These are phyloP conservation scores for Mus pahari DNA, from an alignment of 2,113 vertebrate genomes.

Conservation along the genomic window DNA sequence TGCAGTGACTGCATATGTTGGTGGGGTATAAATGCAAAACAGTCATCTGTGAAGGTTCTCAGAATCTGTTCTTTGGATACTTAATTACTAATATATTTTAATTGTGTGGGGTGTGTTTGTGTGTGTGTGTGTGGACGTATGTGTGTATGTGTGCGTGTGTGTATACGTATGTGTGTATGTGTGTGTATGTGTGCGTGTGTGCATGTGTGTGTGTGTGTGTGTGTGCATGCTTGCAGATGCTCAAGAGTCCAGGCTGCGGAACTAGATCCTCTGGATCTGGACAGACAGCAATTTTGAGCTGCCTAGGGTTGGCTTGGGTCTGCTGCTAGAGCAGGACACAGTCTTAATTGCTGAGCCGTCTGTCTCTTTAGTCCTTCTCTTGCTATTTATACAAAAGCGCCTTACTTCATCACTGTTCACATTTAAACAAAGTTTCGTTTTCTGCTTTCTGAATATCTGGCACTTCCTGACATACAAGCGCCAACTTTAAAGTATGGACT, in stretches of 20 bases:
- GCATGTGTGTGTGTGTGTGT: neutral
- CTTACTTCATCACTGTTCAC: neutral
- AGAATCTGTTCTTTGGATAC: neutral
- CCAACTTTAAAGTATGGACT: neutral
- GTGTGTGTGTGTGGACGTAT: neutral
- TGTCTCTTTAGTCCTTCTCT: neutral
- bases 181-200: neutral
- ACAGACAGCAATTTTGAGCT: neutral
- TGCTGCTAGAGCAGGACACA: neutral
- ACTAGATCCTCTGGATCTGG: neutral
- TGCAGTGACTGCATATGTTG: neutral
- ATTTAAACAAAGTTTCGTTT: neutral
- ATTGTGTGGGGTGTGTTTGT: neutral
- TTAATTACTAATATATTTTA: neutral
- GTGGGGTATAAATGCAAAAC: neutral
- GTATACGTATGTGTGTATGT: neutral
- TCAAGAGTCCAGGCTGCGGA: neutral
- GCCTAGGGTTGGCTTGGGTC: neutral
- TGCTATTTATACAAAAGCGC: neutral
- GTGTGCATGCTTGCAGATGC: neutral
- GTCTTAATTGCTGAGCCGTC: neutral
- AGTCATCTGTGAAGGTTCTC: neutral
- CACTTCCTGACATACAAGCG: neutral
- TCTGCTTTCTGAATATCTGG: neutral
- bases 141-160: neutral